These are phyloP conservation scores for Myotis pilosus DNA, from an alignment of 2,797 vertebrate species.

Conservation along the genomic window DNA sequence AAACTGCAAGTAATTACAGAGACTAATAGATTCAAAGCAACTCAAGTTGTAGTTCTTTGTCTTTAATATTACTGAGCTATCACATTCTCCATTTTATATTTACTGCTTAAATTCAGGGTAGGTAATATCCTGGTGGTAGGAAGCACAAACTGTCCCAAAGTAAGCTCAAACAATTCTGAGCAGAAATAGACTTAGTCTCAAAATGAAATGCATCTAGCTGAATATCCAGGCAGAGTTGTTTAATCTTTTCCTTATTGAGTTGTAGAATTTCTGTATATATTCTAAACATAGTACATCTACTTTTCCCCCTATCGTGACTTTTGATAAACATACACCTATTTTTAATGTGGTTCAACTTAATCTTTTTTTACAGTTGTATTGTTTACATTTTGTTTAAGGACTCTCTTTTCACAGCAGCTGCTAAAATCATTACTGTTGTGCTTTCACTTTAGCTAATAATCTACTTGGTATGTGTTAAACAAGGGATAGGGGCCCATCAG, in stretches of 20 bases:
- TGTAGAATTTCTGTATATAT: neutral
- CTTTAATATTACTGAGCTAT: neutral
- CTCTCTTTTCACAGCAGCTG: neutral
- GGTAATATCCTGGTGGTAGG: neutral
- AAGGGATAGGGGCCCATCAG: neutral
- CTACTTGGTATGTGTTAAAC: neutral
- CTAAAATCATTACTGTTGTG: neutral
- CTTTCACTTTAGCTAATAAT: slow-evolving; percentile 1
- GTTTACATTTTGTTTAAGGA: slow-evolving; percentile 23
- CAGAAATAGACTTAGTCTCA: neutral
- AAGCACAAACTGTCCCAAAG: neutral
- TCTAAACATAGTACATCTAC: neutral
- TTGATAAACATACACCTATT: neutral
- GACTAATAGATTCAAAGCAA: neutral
- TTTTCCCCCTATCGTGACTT: neutral
- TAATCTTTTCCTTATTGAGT: neutral
- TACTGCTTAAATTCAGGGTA: neutral
- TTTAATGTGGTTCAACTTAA: neutral
- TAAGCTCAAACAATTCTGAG: neutral
- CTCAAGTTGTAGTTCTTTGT: neutral
- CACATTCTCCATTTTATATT: slow-evolving; percentile 11
- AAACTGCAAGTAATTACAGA: neutral
- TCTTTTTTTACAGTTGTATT: neutral
- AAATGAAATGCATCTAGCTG: neutral
- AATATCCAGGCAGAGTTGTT: neutral